Base-by-base conservation (phyloP, 2,888 invertebrate species). In the Synergus gifuensis region DNA sequence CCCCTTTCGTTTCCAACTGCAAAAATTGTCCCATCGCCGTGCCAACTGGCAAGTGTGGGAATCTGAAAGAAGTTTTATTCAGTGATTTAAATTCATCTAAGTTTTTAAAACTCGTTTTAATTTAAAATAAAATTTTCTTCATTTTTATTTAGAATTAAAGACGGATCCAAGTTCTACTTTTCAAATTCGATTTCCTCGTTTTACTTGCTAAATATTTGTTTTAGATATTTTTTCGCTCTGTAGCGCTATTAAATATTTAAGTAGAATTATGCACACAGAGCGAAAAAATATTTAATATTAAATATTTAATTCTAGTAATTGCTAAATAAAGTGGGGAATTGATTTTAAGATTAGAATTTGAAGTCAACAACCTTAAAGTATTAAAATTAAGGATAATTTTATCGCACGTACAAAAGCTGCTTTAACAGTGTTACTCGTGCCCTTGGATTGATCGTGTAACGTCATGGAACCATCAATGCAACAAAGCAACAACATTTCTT, bases 381-480 rank as follows among this genome's bases (percentile, higher is more conserved):
- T 28, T 40, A 60, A 60, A 63, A 69, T 9, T 40, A n/a, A 44
- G 28, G 16, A 63, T 22, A 69, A 3, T 16, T 28, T 28, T 42
- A 78, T 64, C 40, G 40, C 78, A 93, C 95, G 94, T 92, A 97
- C 97, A 93, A 98, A 96, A 78, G 96, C 95, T 78, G 96, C 95
- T 91, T 96, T 96, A 4, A 96, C 94, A 22, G 95, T 95, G 89
- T 95, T 95, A 7, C 96, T 97, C 0, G 96, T 94, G 67, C 97
- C 96, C 83, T 95, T 94, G 42, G 94, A 93, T 80, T 95, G 94
- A 93, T 98, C 97, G 86, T 97, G 94, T 40, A 98, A 93, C 62
- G 96, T 96, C 82, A 98, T 92, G 4, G 97, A 95, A 7, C 97
- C 96, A 93, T 98, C 98, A 76, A 97, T 96, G 88, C 98, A 98